Evolutionary conservation across 1,140 invertebrate species (phyloP).

Genomic region (Stegodyphus dumicola): DNA sequence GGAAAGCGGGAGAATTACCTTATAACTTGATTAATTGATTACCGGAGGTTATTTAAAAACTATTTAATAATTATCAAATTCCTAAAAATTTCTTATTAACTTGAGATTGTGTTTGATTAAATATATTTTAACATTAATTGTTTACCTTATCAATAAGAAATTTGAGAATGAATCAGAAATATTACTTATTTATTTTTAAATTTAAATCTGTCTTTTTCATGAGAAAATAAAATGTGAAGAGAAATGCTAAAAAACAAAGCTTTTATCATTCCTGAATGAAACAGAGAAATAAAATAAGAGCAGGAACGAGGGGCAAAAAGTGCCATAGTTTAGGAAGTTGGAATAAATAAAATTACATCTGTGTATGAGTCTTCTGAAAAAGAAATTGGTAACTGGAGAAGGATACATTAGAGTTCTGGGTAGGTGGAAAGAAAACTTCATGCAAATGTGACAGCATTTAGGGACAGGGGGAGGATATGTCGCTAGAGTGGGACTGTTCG

Average conservation of each 20-base stretch:
- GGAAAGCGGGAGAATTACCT: no score
- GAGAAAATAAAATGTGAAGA: no score
- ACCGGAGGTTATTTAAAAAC: no score
- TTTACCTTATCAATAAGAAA: no score
- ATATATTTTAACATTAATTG: no score
- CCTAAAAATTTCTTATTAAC: no score
- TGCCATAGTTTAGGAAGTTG: not conserved
- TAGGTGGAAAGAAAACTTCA: not conserved
- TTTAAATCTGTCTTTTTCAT: not conserved
- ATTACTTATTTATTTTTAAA: no score
- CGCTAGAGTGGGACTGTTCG: conserved; percentile 38
- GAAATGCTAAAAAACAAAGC: not conserved
- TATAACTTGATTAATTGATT: no score
- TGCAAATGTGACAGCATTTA: conserved; percentile 45
- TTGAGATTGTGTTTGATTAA: no score
- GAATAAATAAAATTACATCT: conserved; percentile 42
- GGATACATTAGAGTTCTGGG: conserved; percentile 42
- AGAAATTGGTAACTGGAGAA: conserved; percentile 43
- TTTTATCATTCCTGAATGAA: not conserved
- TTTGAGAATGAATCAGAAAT: no score
- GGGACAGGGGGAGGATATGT: conserved; percentile 1
- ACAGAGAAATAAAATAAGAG: not conserved
- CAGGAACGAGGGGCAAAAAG: not conserved
- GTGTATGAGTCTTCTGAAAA: conserved; percentile 30
- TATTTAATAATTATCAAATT: no score